Percentiles rank a stretch among this genome's conserved stretches.
These are phyloP conservation scores for Pagetopsis macropterus DNA, from an alignment of 2,797 vertebrate species.

Conservation along the genomic window DNA sequence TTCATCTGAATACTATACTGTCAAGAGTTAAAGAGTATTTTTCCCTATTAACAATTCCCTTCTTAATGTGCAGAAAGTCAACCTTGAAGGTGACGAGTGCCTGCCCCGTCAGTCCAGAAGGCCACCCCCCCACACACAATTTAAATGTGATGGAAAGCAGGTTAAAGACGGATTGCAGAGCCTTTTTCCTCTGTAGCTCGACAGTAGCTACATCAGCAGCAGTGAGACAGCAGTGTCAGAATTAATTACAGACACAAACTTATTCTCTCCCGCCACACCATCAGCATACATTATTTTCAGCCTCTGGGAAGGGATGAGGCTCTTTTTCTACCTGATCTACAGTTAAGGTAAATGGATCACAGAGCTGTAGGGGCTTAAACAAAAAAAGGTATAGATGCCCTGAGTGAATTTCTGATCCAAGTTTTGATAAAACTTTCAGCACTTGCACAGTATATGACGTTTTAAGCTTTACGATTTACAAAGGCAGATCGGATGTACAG, in stretches of 20 bases:
- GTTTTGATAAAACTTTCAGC: conserved; percentile 25
- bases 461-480: conserved; percentile 4
- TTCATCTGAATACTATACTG: not conserved
- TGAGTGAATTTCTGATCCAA: conserved; percentile 7
- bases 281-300: conserved; percentile 55
- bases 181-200: conserved; percentile 39
- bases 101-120: conserved; percentile 56
- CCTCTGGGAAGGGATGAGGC: conserved; percentile 16
- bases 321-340: conserved; percentile 29
- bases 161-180: conserved; percentile 64
- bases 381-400: not conserved
- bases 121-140: conserved; percentile 45
- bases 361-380: not conserved
- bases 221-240: conserved; percentile 52
- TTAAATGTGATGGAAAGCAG: conserved; percentile 73
- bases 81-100: conserved; percentile 64
- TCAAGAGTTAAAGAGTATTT: conserved; percentile 13
- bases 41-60: conserved; percentile 42
- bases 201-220: conserved; percentile 67
- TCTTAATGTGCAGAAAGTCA: conserved; percentile 46
- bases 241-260: conserved; percentile 68
- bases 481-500: conserved; percentile 14
- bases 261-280: conserved; percentile 48
- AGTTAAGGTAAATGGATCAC: conserved; percentile 41
- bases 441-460: not conserved